These are phyloP conservation scores for Pristionchus entomophagus DNA, from an alignment of 2,888 invertebrate species.

Conservation along the genomic window DNA sequence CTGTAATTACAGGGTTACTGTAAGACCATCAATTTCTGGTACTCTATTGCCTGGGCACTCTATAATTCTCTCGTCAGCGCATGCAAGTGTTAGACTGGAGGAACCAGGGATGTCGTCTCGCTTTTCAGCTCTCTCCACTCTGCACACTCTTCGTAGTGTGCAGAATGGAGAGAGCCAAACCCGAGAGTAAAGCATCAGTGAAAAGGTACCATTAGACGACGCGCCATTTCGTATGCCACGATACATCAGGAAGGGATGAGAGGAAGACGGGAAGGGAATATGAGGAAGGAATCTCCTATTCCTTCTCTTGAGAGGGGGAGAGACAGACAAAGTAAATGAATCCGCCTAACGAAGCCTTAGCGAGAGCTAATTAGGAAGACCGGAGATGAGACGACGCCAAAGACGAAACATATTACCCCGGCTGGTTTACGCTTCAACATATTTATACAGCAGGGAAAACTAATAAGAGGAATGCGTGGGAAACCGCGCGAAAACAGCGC, in stretches of 20 bases:
- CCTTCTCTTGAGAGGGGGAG: background rate
- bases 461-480: background rate
- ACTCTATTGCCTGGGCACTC: background rate
- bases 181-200: too few species aligned
- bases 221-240: constrained; percentile 4
- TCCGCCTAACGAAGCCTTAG: constrained; percentile 21
- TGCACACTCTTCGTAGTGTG: too few species aligned
- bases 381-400: too few species aligned
- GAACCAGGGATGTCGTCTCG: constrained; percentile 8
- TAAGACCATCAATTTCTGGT: background rate
- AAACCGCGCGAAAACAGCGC: background rate
- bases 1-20: background rate
- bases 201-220: constrained; percentile 27
- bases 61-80: background rate
- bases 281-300: constrained; percentile 21
- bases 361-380: background rate
- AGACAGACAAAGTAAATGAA: background rate
- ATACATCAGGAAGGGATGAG: background rate
- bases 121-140: too few species aligned
- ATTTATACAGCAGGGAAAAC: background rate
- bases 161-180: background rate
- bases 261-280: background rate
- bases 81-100: background rate
- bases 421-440: background rate
- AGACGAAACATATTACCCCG: background rate